phyloP scores from a whole-genome alignment of 2,113 vertebrate species.

The Erythrocercus mccallii region DNA sequence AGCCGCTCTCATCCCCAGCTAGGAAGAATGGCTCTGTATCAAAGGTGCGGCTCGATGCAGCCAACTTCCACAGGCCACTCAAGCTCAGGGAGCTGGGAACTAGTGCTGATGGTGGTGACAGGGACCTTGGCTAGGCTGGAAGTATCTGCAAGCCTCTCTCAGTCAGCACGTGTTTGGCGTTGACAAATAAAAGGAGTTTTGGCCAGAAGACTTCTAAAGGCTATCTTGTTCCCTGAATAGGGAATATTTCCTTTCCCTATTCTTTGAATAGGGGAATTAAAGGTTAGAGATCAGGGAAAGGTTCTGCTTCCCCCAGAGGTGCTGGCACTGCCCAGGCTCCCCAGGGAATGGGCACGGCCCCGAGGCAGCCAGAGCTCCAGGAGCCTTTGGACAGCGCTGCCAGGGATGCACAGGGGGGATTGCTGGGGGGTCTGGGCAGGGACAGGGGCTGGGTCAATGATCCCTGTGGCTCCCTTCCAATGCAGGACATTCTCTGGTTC shows the following conservation, averaged over 20 bases:
- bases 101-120: background rate
- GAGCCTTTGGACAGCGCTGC: accelerated
- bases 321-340: background rate
- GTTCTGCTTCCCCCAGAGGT: background rate
- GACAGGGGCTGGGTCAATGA: accelerated
- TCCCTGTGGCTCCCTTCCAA: accelerated
- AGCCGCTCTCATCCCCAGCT: conserved; percentile 4
- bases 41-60: background rate
- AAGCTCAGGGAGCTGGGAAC: background rate
- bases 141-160: background rate
- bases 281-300: accelerated
- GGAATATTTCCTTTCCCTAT: background rate
- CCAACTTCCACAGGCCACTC: background rate
- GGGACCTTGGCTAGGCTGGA: background rate
- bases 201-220: accelerated
- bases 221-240: background rate
- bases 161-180: background rate
- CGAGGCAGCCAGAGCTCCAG: background rate
- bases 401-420: background rate
- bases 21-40: background rate
- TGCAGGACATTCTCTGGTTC: background rate
- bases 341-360: background rate
- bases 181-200: background rate
- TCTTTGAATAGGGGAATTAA: background rate
- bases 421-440: background rate